Conservation (phyloP, 2,888 invertebrate species). For the Ernsta delagoae region DNA sequence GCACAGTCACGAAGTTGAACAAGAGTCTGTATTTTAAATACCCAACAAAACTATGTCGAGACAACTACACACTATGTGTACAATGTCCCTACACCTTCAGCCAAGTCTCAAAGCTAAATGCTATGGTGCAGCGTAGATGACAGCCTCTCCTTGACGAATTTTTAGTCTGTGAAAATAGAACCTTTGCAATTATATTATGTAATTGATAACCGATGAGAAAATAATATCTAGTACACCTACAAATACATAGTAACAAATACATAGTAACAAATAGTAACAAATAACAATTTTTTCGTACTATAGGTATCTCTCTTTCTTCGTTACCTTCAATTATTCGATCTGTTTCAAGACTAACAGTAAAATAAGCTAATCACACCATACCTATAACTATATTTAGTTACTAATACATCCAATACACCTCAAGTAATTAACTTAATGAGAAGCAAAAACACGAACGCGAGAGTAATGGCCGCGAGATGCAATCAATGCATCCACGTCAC, state of each 20-base stretch:
- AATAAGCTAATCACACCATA: neutral
- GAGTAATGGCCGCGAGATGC: neutral
- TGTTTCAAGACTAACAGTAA: neutral
- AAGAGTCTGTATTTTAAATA: constrained; percentile 73
- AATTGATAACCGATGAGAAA: no score
- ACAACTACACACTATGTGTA: constrained; percentile 40
- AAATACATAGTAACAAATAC: no score
- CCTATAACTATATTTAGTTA: neutral
- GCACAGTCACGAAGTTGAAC: constrained; percentile 72
- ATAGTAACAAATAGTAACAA: no score
- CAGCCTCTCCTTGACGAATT: no score
- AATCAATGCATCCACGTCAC: constrained; percentile 4
- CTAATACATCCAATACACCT: neutral
- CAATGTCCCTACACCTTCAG: no score
- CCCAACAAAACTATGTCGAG: constrained; percentile 58
- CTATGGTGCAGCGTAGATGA: no score
- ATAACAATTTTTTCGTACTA: no score
- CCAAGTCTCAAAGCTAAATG: constrained; percentile 6
- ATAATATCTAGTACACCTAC: no score
- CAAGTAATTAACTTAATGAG: constrained; percentile 4
- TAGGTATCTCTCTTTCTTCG: no score
- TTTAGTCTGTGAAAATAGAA: no score
- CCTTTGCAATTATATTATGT: no score
- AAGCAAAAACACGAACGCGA: constrained; percentile 3
- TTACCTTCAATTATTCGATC: no score